Evolutionary conservation across 1,140 invertebrate genomes (phyloP), one percentile per base, ranked within the genome.

Genomic region (Phymorhynchus buccinoides): DNA sequence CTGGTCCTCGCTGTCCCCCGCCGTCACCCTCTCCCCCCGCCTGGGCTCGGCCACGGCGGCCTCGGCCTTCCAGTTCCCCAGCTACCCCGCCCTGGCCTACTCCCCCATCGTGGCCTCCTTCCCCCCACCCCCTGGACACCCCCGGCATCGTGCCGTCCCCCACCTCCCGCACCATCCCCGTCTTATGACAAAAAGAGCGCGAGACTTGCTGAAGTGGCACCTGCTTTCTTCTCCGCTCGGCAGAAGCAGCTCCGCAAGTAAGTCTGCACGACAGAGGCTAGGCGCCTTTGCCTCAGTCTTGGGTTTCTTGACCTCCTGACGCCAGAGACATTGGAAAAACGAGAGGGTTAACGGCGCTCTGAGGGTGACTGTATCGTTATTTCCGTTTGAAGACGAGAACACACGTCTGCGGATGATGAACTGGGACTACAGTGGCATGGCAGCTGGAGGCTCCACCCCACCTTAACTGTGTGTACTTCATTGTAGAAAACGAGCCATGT

Each of bases 1-100:
- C 85, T 92, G 91, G 91, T 91, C 90, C 71, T 92, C 91, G 1
- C 85, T 92, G 0, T 90, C 89, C 84, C 91, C 91, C 0, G 89
- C 91, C 6, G 88, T 90, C 56, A 90, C 91, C 14, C 86, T 91
- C 66, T 91, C 90, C 42, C 91, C 91, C 4, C 86, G 91, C 22
- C 80, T 90, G 9, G 81, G 81, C 9, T 83, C 81, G 35, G 85
- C 80, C 79, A 85, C 80, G 79, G 79, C 84, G 16, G 83, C 86
- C 68, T 62, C 88, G 7, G 90, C 90, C 66, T 92, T 92, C 80
- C 90, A 91, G 85, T 92, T 92, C 84, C 91, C 91, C 14, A 90
- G 84, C 39, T 81, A 81, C 44, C 87, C 85, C 22, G 87, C 88
- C 66, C 80, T 91, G 66, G 87, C 89, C 62, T 86, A 89, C 71